Conservation (phyloP, 2,113 vertebrate genomes). For the Mastomys natalensis region DNA sequence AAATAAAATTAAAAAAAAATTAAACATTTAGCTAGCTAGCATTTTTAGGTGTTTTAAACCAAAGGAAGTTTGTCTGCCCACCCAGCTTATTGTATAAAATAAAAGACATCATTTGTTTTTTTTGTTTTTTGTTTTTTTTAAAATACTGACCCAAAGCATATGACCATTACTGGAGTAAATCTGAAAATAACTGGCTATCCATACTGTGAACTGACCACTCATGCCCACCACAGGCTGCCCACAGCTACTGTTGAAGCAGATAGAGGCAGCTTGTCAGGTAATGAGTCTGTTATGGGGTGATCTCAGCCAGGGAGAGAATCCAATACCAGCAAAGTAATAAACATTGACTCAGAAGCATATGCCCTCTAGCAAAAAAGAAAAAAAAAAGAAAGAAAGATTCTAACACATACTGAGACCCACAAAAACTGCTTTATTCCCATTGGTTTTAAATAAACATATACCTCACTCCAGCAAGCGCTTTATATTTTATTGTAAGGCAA, state of each 20-base stretch:
- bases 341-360: slow-evolving; percentile 28
- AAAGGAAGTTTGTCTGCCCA: slow-evolving; percentile 32
- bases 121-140: slow-evolving; percentile 32
- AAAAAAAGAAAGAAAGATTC: background rate
- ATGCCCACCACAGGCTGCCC: background rate
- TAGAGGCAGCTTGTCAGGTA: background rate
- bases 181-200: background rate
- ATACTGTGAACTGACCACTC: background rate
- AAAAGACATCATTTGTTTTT: slow-evolving; percentile 24
- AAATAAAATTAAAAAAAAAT: slow-evolving; percentile 19
- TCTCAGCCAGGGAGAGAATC: slow-evolving; percentile 51
- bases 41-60: slow-evolving; percentile 28
- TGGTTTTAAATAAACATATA: slow-evolving; percentile 60
- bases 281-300: background rate
- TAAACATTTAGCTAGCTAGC: background rate
- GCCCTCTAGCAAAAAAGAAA: background rate
- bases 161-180: slow-evolving; percentile 17
- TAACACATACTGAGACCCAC: background rate
- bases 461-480: slow-evolving; percentile 17
- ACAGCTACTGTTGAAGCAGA: background rate
- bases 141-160: slow-evolving; percentile 49
- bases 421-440: slow-evolving; percentile 41
- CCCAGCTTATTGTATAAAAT: background rate
- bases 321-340: slow-evolving; percentile 44
- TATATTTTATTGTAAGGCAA: slow-evolving; percentile 57